Conservation (phyloP, 2,797 vertebrate species). For the Hemitrygon akajei region DNA sequence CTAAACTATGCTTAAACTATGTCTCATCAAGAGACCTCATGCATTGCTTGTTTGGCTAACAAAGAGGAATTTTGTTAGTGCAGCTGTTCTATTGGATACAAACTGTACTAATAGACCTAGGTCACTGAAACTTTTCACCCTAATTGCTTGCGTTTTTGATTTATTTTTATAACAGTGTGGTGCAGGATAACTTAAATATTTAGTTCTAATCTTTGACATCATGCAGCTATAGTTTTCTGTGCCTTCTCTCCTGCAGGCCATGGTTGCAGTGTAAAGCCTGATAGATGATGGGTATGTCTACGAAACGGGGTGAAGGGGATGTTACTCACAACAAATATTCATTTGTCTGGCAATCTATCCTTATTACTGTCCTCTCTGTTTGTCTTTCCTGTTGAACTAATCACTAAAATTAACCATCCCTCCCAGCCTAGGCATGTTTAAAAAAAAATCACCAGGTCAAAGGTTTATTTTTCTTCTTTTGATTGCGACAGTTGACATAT, state of each 20-base stretch:
- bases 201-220: constrained; percentile 35
- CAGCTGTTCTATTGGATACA: constrained; percentile 36
- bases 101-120: constrained; percentile 24
- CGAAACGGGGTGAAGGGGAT: not conserved
- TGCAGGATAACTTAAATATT: constrained; percentile 32
- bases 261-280: not conserved
- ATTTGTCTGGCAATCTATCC: constrained; percentile 14
- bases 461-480: constrained; percentile 9
- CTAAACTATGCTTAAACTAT: constrained; percentile 10
- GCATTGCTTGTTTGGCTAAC: constrained; percentile 31
- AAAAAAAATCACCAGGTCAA: not conserved
- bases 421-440: not conserved
- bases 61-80: constrained; percentile 36
- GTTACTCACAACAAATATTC: constrained; percentile 15
- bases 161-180: constrained; percentile 30
- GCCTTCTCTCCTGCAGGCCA: constrained; percentile 9
- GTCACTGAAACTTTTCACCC: constrained; percentile 30
- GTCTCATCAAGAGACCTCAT: constrained; percentile 30
- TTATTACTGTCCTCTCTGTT: constrained; percentile 22
- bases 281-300: not conserved
- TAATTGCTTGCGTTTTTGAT: constrained; percentile 33
- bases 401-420: constrained; percentile 14
- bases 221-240: constrained; percentile 11
- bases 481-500: constrained; percentile 23
- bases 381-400: not conserved